Conservation (phyloP, 2,113 vertebrate species). For the Lamprologus tigripictilis region DNA sequence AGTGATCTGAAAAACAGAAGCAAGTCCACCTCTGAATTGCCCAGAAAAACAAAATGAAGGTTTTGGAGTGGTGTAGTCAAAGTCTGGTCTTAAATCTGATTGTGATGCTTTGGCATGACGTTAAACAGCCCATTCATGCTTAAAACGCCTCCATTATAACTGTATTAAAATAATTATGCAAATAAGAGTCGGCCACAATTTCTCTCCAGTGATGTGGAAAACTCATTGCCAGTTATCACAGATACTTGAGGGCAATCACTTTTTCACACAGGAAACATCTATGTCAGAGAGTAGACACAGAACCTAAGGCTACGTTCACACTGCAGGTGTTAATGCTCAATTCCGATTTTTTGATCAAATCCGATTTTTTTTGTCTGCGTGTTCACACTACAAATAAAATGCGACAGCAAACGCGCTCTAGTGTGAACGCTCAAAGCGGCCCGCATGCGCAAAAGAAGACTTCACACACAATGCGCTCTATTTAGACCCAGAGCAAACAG, state of each 20-base stretch:
- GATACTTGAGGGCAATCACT: not conserved
- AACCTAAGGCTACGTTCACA: not conserved
- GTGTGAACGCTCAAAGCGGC: too few species aligned
- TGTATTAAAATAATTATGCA: not conserved
- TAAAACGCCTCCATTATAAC: not conserved
- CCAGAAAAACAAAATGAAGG: not conserved
- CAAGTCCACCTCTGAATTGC: not conserved
- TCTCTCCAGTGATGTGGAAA: not conserved
- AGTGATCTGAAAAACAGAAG: not conserved
- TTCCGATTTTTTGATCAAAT: too few species aligned
- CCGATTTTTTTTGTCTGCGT: too few species aligned
- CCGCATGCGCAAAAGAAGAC: too few species aligned
- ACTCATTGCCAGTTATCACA: not conserved
- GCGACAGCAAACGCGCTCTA: too few species aligned
- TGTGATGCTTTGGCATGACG: not conserved
- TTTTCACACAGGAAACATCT: not conserved
- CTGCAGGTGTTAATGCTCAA: too few species aligned
- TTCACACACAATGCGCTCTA: accelerated
- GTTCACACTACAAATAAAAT: too few species aligned
- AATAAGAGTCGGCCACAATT: not conserved
- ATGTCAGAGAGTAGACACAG: not conserved
- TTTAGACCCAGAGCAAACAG: too few species aligned
- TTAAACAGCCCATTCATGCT: not conserved
- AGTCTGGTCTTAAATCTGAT: not conserved
- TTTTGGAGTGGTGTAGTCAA: not conserved